phyloP scores from a whole-genome alignment of 2,888 invertebrate genomes.

The Stegana nigrithorax region DNA sequence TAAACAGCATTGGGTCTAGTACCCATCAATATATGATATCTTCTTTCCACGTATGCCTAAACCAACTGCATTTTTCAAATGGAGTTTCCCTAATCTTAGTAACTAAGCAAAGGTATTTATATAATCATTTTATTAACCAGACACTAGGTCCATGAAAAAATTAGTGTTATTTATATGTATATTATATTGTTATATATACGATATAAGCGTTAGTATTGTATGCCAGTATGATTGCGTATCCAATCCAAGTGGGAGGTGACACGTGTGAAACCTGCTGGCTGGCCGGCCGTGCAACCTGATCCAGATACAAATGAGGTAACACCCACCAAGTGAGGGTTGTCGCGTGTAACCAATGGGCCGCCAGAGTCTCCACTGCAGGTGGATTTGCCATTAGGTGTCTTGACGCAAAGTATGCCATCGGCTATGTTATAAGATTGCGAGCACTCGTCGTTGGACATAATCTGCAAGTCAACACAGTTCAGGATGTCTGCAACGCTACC shows the following conservation, averaged over 20 bases:
- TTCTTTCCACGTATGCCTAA: too few species aligned
- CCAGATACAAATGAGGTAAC: not conserved
- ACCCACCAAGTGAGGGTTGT: not conserved
- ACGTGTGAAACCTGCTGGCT: slow-evolving; percentile 5
- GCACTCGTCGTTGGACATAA: not conserved
- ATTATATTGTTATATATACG: too few species aligned
- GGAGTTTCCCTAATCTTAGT: too few species aligned
- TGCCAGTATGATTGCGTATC: not conserved
- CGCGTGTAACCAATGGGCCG: not conserved
- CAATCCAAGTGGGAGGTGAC: too few species aligned
- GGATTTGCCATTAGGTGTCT: not conserved
- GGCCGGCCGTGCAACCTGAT: not conserved
- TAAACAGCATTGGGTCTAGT: too few species aligned
- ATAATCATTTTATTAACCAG: too few species aligned
- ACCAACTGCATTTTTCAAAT: too few species aligned
- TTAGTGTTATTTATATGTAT: too few species aligned
- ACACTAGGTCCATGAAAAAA: too few species aligned
- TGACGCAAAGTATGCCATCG: not conserved
- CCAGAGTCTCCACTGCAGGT: slow-evolving; percentile 1
- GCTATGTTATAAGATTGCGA: not conserved
- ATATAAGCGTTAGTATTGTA: slow-evolving; percentile 1
- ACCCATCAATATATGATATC: too few species aligned
- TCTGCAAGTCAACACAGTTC: not conserved
- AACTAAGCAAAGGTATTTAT: too few species aligned
- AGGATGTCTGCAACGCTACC: not conserved